Evolutionary conservation across 2,113 vertebrate species (phyloP).

Genomic region (Pseudorhombus dupliciocellatus): DNA sequence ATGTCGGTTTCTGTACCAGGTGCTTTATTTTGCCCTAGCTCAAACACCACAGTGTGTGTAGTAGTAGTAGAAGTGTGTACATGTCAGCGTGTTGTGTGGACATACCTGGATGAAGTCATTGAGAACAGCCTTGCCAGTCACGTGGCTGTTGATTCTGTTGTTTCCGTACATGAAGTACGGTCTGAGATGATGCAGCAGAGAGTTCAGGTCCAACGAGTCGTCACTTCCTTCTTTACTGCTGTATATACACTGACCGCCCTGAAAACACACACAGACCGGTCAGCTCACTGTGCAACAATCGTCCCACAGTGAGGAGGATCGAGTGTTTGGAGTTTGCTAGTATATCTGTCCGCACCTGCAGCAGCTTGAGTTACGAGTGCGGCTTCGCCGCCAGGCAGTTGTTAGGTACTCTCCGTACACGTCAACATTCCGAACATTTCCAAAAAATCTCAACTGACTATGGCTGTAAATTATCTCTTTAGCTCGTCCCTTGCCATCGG

Average conservation of each 20-base stretch:
- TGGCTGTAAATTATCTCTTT: too few species aligned
- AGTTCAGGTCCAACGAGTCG: constrained; percentile 84
- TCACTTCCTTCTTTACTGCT: constrained; percentile 90
- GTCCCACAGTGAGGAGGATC: not conserved
- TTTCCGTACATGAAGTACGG: constrained; percentile 91
- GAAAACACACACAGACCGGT: constrained; percentile 15
- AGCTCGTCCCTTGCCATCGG: too few species aligned
- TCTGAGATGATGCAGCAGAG: constrained; percentile 88
- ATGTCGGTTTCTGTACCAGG: too few species aligned
- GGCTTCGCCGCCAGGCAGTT: too few species aligned
- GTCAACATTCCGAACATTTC: too few species aligned
- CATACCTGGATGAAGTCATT: constrained; percentile 89
- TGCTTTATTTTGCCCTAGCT: too few species aligned
- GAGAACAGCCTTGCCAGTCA: constrained; percentile 85
- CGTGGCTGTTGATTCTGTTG: constrained; percentile 83
- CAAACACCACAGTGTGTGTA: not conserved
- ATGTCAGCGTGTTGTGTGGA: too few species aligned
- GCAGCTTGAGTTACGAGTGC: too few species aligned
- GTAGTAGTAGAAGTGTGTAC: not conserved
- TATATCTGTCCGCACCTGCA: too few species aligned
- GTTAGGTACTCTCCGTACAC: too few species aligned
- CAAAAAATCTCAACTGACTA: too few species aligned
- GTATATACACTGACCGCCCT: constrained; percentile 95
- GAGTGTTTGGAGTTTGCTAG: too few species aligned
- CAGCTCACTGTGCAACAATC: not conserved